These are phyloP conservation scores for Drosophila heteroneura DNA, from an alignment of 2,888 invertebrate species.

Conservation along the genomic window DNA sequence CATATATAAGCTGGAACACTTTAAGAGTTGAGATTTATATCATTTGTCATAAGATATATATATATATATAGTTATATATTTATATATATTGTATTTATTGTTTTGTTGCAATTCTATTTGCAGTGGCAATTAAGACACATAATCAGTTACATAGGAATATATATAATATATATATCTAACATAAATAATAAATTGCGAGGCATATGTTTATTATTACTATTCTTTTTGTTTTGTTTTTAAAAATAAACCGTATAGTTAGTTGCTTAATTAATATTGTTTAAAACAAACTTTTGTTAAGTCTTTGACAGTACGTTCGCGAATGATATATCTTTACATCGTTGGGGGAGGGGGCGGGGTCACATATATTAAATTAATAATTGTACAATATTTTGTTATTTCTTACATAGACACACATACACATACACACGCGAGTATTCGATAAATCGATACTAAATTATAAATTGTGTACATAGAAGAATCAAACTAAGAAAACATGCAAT, in stretches of 20 bases:
- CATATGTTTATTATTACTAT: constrained; percentile 42
- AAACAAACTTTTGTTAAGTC: constrained; percentile 53
- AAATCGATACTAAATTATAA: background rate
- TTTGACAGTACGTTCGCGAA: constrained; percentile 47
- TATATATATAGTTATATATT: background rate
- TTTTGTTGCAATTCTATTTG: background rate
- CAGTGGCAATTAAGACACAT: constrained; percentile 10
- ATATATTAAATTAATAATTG: constrained; percentile 3
- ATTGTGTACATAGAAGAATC: background rate
- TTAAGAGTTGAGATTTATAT: constrained; percentile 26
- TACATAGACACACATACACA: background rate
- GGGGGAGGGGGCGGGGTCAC: background rate
- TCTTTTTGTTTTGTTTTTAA: background rate
- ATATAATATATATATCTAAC: constrained; percentile 14
- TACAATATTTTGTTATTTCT: background rate
- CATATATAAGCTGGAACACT: constrained; percentile 23
- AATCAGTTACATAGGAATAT: background rate
- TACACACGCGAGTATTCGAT: background rate
- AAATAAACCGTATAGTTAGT: constrained; percentile 7
- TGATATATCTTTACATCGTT: constrained; percentile 15
- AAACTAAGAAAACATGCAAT: background rate
- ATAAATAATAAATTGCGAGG: constrained; percentile 60
- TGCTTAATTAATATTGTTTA: constrained; percentile 36
- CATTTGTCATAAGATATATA: background rate
- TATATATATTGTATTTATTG: background rate